phyloP scores from a whole-genome alignment of 1,140 invertebrate genomes.

The Ephestia elutella region DNA sequence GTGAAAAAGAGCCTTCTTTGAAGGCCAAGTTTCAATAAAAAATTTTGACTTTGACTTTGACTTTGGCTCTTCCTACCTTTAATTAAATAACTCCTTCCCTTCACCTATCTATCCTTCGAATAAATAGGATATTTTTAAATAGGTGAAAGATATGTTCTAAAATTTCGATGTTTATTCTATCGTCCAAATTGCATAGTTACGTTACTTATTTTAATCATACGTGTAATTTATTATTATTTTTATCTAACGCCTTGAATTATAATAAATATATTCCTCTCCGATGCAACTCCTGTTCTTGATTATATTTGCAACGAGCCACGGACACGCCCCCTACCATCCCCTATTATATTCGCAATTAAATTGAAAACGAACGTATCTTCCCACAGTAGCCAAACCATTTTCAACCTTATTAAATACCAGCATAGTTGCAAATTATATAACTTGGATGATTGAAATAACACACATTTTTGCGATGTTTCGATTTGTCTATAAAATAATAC shows the following conservation, averaged over 20 bases:
- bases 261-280: conserved; percentile 24
- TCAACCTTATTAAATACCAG: conserved; percentile 23
- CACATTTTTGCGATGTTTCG: conserved; percentile 43
- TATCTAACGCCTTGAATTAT: neutral
- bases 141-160: no score
- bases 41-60: no score
- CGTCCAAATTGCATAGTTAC: no score
- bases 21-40: no score
- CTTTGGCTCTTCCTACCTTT: no score
- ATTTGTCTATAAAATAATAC: conserved; percentile 73
- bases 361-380: conserved; percentile 37
- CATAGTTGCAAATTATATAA: conserved; percentile 17
- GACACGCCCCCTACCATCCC: conserved; percentile 69
- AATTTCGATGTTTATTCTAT: no score
- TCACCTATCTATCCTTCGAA: no score
- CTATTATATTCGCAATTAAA: conserved; percentile 56
- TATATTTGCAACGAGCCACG: conserved; percentile 69
- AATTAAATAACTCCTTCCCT: no score
- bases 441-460: conserved; percentile 37
- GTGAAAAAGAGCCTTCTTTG: no score
- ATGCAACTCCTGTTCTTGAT: conserved; percentile 51
- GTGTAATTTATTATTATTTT: no score
- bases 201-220: no score
- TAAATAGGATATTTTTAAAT: no score
- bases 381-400: conserved; percentile 16